These are phyloP conservation scores for Prolemur simus DNA, from an alignment of 2,113 vertebrate genomes.

Conservation along the genomic window DNA sequence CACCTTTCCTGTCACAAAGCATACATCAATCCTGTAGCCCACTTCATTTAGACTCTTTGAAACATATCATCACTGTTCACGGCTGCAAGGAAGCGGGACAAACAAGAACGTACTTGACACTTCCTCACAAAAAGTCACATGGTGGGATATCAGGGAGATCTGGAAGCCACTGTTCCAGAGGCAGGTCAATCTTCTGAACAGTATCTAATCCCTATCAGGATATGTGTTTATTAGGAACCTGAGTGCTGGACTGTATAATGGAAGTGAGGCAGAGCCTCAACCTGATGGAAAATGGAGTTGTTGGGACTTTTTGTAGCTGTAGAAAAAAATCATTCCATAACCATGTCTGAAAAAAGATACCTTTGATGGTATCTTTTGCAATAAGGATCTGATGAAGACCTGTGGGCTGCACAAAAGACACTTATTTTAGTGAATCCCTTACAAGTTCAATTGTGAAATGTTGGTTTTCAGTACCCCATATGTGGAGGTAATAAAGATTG, in stretches of 20 bases:
- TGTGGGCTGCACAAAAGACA: neutral
- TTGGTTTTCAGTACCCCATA: neutral
- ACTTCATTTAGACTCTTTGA: neutral
- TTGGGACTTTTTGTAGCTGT: neutral
- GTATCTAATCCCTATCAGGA: neutral
- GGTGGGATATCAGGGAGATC: neutral
- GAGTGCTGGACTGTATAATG: neutral
- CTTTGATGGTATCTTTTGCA: neutral
- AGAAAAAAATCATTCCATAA: neutral
- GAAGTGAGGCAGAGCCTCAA: neutral
- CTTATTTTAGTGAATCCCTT: neutral
- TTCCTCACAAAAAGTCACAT: neutral
- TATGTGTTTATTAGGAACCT: neutral
- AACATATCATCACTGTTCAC: neutral
- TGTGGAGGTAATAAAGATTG: neutral
- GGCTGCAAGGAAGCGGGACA: neutral
- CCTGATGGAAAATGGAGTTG: neutral
- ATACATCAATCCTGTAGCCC: neutral
- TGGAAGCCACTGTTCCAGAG: neutral
- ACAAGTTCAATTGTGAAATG: conserved; percentile 16
- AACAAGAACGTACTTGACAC: neutral
- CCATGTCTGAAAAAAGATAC: neutral
- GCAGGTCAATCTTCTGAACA: neutral
- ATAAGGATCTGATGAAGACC: neutral
- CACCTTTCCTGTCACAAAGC: neutral